A percentile compares a stretch with the other conserved stretches of the same genome.
phyloP scores from a whole-genome alignment of 2,888 invertebrate genomes.

The Pogonocherus hispidulus region DNA sequence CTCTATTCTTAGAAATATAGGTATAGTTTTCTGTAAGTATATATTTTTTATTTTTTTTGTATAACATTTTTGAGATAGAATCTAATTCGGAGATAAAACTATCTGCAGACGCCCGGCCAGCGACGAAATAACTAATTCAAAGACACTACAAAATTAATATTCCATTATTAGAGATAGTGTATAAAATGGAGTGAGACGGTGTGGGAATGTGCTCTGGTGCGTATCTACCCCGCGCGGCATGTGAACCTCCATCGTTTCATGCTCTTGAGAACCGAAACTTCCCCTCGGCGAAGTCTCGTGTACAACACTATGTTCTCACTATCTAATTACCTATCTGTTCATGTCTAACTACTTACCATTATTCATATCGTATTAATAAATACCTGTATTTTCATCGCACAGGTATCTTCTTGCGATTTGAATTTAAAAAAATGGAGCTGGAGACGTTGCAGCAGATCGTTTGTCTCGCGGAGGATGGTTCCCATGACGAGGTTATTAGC shows the following conservation, averaged over 20 bases:
- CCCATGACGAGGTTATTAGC: not conserved
- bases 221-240: constrained; percentile 53
- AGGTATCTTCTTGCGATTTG: constrained; percentile 25
- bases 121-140: no score
- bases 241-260: constrained; percentile 55
- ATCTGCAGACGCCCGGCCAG: no score
- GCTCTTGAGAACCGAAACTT: constrained; percentile 49
- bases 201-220: constrained; percentile 57
- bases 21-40: no score
- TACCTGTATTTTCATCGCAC: constrained; percentile 20
- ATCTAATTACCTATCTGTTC: constrained; percentile 42
- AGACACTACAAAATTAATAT: no score
- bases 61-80: no score
- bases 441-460: not conserved
- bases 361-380: constrained; percentile 35
- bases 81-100: no score
- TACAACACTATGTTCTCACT: constrained; percentile 43
- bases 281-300: constrained; percentile 30
- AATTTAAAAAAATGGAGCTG: constrained; percentile 16
- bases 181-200: constrained; percentile 49
- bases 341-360: constrained; percentile 34
- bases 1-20: no score
- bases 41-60: no score
- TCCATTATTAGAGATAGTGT: constrained; percentile 32
- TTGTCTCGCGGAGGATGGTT: not conserved